Percentiles rank a stretch among this genome's conserved stretches.
Evolutionary conservation across 1,140 invertebrate genomes (phyloP).

Genomic region (Bursaphelenchus mucronatus): DNA sequence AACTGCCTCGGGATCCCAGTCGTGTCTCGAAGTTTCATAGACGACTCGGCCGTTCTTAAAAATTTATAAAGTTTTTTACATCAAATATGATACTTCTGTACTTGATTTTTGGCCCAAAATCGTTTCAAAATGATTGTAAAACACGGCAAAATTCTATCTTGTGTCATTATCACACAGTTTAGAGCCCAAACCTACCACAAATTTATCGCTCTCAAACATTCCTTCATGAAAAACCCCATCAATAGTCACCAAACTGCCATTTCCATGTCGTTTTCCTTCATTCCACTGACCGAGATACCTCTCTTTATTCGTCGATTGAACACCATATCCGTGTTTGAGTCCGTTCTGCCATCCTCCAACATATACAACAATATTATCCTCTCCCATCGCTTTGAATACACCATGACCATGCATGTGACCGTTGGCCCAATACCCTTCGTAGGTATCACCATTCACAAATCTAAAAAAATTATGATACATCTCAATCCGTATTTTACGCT

Average conservation of each 20-base stretch:
- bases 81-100: no score
- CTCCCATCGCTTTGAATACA: constrained; percentile 17
- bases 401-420: constrained; percentile 30
- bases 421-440: constrained; percentile 29
- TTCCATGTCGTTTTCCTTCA: constrained; percentile 23
- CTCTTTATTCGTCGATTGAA: constrained; percentile 21
- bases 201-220: constrained; percentile 28
- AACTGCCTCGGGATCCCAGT: constrained; percentile 6
- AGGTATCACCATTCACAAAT: constrained; percentile 31
- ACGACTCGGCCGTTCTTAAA: constrained; percentile 21
- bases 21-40: background rate
- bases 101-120: background rate
- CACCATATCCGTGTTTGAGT: constrained; percentile 29
- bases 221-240: constrained; percentile 38
- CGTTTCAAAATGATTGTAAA: background rate
- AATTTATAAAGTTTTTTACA: background rate
- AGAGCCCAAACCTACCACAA: constrained; percentile 18
- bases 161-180: background rate
- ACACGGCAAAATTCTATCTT: background rate
- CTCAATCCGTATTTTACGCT: no score
- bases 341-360: constrained; percentile 26
- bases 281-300: constrained; percentile 31
- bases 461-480: constrained; percentile 14
- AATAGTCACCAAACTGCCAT: constrained; percentile 31
- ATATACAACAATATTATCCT: constrained; percentile 14